Conservation (phyloP, 2,797 vertebrate species). For the Botia almorhae region DNA sequence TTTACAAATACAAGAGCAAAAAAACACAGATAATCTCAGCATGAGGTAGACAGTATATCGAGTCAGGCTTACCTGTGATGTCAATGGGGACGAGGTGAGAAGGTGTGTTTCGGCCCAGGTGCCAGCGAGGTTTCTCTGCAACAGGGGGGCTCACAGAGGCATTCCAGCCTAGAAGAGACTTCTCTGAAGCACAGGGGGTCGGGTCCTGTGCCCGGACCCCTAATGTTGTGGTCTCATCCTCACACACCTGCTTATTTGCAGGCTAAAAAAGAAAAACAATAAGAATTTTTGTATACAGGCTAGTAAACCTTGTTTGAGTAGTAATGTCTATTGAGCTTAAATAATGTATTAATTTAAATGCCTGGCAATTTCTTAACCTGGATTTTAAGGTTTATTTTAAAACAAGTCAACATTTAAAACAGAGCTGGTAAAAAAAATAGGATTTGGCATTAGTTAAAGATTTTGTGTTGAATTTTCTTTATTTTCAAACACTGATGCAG, state of each 20-base stretch:
- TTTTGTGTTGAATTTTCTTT: neutral
- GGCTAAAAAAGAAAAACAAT: slow-evolving; percentile 74
- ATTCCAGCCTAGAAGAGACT: slow-evolving; percentile 79
- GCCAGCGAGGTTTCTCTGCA: slow-evolving; percentile 88
- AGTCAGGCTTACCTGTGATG: slow-evolving; percentile 79
- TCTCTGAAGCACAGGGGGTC: slow-evolving; percentile 80
- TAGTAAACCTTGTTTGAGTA: neutral
- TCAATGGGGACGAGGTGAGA: slow-evolving; percentile 87
- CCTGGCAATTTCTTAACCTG: neutral
- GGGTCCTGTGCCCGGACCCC: slow-evolving; percentile 70
- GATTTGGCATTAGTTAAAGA: neutral
- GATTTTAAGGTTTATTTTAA: neutral
- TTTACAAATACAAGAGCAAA: neutral
- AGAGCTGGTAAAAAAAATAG: neutral
- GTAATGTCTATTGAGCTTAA: neutral
- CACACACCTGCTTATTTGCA: slow-evolving; percentile 81
- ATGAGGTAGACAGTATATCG: neutral
- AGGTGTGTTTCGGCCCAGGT: slow-evolving; percentile 80
- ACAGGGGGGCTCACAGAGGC: slow-evolving; percentile 79
- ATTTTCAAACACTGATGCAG: neutral
- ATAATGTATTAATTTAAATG: neutral
- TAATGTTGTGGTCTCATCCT: slow-evolving; percentile 82
- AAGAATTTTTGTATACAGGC: neutral
- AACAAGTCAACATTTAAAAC: neutral
- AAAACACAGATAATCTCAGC: neutral